Conservation (phyloP, 2,113 vertebrate species). For the Heloderma charlesbogerti region DNA sequence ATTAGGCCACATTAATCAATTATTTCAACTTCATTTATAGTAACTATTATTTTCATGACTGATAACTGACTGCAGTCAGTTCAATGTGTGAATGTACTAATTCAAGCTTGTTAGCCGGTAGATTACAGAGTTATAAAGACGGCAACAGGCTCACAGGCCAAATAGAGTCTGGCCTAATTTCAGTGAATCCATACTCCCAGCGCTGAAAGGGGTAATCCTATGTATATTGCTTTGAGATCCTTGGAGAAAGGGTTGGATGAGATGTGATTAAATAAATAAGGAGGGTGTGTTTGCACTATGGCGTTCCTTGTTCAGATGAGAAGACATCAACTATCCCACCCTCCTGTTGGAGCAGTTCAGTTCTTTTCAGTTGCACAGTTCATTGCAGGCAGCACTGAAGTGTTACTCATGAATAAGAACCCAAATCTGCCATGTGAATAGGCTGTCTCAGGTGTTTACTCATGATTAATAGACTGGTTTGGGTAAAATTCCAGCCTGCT, state of each 20-base stretch:
- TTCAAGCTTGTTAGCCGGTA: not conserved
- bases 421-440: no score
- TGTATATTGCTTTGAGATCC: not conserved
- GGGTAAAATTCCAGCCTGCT: not conserved
- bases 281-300: not conserved
- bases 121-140: no score
- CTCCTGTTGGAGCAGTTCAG: not conserved
- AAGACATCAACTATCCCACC: not conserved
- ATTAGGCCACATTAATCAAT: not conserved
- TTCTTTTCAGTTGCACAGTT: not conserved
- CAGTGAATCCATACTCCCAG: not conserved
- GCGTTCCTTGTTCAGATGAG: not conserved
- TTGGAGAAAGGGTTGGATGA: not conserved
- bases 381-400: not conserved
- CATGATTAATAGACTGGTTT: not conserved
- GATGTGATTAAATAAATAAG: not conserved
- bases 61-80: not conserved
- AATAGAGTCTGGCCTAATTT: not conserved
- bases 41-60: not conserved
- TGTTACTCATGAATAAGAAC: no score
- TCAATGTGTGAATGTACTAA: not conserved
- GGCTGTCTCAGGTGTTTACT: not conserved
- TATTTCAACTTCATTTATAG: not conserved
- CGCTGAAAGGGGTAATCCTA: not conserved
- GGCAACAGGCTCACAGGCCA: not conserved